phyloP scores from a whole-genome alignment of 2,888 invertebrate genomes.

The Rhingia rostrata region DNA sequence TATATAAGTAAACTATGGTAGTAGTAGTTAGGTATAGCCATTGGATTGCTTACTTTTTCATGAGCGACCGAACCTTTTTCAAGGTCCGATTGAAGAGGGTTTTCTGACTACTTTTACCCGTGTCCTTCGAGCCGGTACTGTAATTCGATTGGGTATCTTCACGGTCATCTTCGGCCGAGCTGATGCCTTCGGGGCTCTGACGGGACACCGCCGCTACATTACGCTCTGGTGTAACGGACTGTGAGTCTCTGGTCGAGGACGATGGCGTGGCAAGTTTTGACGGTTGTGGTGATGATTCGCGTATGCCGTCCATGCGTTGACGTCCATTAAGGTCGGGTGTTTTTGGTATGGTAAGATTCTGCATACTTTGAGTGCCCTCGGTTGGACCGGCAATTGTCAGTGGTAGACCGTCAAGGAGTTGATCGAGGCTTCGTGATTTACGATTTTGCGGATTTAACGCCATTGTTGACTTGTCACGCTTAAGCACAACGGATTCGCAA shows the following conservation, averaged over 20 bases:
- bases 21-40: conserved; percentile 65
- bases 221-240: conserved; percentile 80
- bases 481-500: conserved; percentile 76
- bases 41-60: conserved; percentile 83
- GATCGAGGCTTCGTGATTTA: conserved; percentile 87
- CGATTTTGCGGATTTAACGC: conserved; percentile 81
- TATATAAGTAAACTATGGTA: conserved; percentile 57
- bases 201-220: conserved; percentile 75
- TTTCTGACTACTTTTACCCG: conserved; percentile 80
- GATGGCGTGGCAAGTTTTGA: conserved; percentile 56
- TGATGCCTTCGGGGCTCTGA: conserved; percentile 82
- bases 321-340: conserved; percentile 76
- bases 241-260: conserved; percentile 77
- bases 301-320: conserved; percentile 70
- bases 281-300: conserved; percentile 46
- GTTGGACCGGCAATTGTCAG: conserved; percentile 80
- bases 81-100: conserved; percentile 94
- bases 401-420: conserved; percentile 84
- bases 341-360: conserved; percentile 80
- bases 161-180: conserved; percentile 82
- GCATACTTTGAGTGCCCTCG: conserved; percentile 82
- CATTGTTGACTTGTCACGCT: conserved; percentile 78
- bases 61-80: conserved; percentile 91
- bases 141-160: conserved; percentile 79
- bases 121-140: conserved; percentile 76